A percentile compares a stretch with the other conserved stretches of the same genome.
Evolutionary conservation across 1,140 invertebrate genomes (phyloP).

Genomic region (Camponotus pennsylvanicus): DNA sequence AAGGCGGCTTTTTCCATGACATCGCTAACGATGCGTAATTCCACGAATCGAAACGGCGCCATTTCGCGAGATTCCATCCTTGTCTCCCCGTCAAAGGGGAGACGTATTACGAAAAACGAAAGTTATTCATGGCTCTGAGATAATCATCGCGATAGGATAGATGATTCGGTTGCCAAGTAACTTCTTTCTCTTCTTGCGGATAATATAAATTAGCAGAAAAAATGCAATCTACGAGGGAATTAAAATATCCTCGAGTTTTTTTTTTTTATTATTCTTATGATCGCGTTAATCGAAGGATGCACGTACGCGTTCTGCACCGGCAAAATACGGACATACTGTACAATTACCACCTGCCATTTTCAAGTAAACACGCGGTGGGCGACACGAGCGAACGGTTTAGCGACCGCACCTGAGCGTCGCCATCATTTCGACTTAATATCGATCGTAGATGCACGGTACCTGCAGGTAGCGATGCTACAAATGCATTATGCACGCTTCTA

Average conservation of each 20-base stretch:
- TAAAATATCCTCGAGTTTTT: no score
- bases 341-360: constrained; percentile 51
- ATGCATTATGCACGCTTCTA: constrained; percentile 52
- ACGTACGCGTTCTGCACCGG: neutral
- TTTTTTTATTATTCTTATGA: neutral
- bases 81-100: neutral
- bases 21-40: constrained; percentile 25
- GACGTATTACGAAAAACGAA: neutral
- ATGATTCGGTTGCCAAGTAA: neutral
- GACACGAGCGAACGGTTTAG: constrained; percentile 20
- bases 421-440: constrained; percentile 60
- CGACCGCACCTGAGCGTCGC: constrained; percentile 38
- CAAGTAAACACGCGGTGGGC: neutral
- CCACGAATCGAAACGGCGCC: neutral
- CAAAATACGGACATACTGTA: neutral
- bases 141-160: neutral
- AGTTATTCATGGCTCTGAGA: neutral
- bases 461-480: constrained; percentile 30
- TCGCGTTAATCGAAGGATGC: constrained; percentile 25
- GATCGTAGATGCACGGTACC: constrained; percentile 51
- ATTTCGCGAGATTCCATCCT: neutral
- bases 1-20: constrained; percentile 34
- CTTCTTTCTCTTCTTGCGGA: neutral
- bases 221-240: neutral
- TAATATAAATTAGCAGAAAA: neutral